phyloP scores from a whole-genome alignment of 2,113 vertebrate genomes.

The Empidonax alnorum region DNA sequence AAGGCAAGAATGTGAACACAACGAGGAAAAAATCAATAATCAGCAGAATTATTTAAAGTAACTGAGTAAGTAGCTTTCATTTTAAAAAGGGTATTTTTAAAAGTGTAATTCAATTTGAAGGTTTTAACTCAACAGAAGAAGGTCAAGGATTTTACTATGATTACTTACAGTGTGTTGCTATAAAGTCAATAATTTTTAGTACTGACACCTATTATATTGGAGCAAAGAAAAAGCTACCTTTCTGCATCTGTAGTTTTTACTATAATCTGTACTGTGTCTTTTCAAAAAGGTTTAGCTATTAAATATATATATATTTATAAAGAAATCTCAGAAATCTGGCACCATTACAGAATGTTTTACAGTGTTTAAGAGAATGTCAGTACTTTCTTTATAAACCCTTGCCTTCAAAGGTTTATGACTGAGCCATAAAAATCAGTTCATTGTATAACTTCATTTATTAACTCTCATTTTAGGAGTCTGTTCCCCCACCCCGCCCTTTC shows the following conservation, averaged over 20 bases:
- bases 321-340: background rate
- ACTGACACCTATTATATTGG: background rate
- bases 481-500: background rate
- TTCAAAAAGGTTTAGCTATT: background rate
- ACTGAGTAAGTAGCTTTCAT: background rate
- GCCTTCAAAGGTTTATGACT: conserved; percentile 23
- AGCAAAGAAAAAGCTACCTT: conserved; percentile 4
- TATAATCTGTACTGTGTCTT: conserved; percentile 18
- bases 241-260: conserved; percentile 9
- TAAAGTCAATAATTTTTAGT: conserved; percentile 36
- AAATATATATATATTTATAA: background rate
- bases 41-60: conserved; percentile 28
- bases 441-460: background rate
- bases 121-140: background rate
- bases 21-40: conserved; percentile 4
- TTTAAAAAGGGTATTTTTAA: background rate
- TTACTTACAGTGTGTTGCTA: background rate
- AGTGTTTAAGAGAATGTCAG: conserved; percentile 3
- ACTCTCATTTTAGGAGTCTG: background rate
- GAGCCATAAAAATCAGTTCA: conserved; percentile 5
- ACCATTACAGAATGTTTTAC: background rate
- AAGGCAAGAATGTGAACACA: background rate
- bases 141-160: conserved; percentile 13
- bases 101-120: background rate
- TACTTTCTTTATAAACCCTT: conserved; percentile 8